These are phyloP conservation scores for Junonia oenone DNA, from an alignment of 2,888 invertebrate genomes.

Conservation along the genomic window DNA sequence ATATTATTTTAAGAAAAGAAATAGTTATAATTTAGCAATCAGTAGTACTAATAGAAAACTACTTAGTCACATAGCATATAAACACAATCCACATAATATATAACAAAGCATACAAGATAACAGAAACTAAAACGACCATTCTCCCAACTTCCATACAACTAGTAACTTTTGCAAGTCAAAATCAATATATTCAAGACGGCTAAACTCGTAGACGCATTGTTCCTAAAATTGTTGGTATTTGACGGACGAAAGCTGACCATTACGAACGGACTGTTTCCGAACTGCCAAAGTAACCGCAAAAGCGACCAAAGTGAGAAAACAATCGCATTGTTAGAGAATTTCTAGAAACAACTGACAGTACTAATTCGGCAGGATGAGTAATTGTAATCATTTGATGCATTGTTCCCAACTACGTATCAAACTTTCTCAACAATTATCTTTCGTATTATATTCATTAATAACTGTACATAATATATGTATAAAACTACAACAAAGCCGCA, in stretches of 20 bases:
- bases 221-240: conserved; percentile 50
- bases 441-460: not conserved
- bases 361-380: conserved; percentile 57
- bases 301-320: conserved; percentile 43
- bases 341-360: conserved; percentile 42
- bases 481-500: not conserved
- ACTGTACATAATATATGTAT: not conserved
- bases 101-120: not conserved
- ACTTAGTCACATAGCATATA: too few relatives aligned
- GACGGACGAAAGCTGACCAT: conserved; percentile 70
- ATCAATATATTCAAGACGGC: conserved; percentile 32
- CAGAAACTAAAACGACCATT: not conserved
- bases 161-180: conserved; percentile 15
- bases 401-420: conserved; percentile 19
- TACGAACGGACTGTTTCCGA: conserved; percentile 49
- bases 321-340: conserved; percentile 45
- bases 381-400: conserved; percentile 45
- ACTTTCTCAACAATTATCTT: not conserved
- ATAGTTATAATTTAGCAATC: too few relatives aligned
- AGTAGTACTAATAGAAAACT: too few relatives aligned
- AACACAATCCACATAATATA: not conserved
- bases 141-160: not conserved
- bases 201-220: conserved; percentile 38
- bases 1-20: too few relatives aligned
- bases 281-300: conserved; percentile 46